Conservation (phyloP, 2,888 invertebrate genomes). For the Panorpa germanica region DNA sequence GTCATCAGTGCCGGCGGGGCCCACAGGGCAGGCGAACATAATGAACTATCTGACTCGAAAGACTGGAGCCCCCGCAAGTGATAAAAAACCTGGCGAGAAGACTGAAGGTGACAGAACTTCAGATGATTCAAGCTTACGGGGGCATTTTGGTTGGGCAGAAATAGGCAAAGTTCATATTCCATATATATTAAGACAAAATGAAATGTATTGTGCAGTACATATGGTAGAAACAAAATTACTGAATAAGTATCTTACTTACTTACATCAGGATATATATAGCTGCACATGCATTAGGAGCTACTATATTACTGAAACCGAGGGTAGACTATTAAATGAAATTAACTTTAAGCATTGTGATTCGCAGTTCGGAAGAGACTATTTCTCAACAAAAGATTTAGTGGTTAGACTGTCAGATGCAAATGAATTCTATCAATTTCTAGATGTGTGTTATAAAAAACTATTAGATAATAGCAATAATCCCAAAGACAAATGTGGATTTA, state of each 20-base stretch:
- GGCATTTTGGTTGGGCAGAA: conserved; percentile 81
- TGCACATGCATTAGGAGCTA: conserved; percentile 85
- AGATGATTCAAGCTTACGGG: conserved; percentile 51
- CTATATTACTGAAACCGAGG: conserved; percentile 82
- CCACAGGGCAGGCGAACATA: conserved; percentile 33
- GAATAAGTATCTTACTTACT: conserved; percentile 71
- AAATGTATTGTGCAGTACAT: conserved; percentile 82
- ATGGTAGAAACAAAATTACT: conserved; percentile 84
- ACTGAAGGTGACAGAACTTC: conserved; percentile 20
- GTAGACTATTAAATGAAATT: conserved; percentile 77
- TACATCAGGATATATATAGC: conserved; percentile 78
- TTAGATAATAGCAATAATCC: conserved; percentile 44
- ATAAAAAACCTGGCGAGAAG: conserved; percentile 14
- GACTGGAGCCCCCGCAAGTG: conserved; percentile 17
- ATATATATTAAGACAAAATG: conserved; percentile 64
- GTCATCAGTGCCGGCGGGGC: conserved; percentile 16
- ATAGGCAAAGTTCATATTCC: conserved; percentile 76
- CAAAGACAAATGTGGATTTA: conserved; percentile 74
- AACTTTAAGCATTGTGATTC: conserved; percentile 83
- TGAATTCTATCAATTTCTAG: conserved; percentile 79
- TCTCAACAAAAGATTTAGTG: conserved; percentile 76
- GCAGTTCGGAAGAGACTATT: conserved; percentile 74
- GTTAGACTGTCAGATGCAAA: conserved; percentile 75
- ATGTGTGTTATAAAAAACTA: conserved; percentile 73
- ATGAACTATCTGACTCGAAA: conserved; percentile 38